Evolutionary conservation across 2,888 invertebrate genomes (phyloP).

Genomic region (Tanypteryx hageni): DNA sequence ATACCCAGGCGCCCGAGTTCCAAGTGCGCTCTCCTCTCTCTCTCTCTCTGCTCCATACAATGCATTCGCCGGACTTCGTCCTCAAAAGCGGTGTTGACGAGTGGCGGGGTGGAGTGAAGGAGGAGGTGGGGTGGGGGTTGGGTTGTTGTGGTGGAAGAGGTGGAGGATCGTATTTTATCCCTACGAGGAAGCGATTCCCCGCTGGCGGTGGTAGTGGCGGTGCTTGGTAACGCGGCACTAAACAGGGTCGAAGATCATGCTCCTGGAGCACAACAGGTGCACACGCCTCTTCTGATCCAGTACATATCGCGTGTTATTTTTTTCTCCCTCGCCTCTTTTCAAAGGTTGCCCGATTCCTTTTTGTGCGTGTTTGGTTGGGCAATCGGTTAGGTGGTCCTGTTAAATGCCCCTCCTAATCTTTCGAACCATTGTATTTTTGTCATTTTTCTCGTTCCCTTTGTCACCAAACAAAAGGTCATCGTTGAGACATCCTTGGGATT

Average conservation of each 20-base stretch:
- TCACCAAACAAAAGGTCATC: neutral
- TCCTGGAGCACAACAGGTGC: constrained; percentile 50
- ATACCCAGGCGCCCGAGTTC: neutral
- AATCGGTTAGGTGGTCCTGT: no score
- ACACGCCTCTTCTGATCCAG: neutral
- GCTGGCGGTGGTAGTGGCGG: neutral
- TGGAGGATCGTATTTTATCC: neutral
- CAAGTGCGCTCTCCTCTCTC: neutral
- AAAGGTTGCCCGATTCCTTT: no score
- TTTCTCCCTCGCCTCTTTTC: neutral
- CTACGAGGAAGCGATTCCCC: neutral
- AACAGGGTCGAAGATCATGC: constrained; percentile 53
- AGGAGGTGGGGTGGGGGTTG: no score
- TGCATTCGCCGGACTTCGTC: constrained; percentile 61
- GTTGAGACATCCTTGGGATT: no score
- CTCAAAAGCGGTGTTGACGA: constrained; percentile 1
- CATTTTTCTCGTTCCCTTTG: neutral
- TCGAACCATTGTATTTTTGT: neutral
- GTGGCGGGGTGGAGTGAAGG: neutral
- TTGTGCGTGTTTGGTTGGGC: no score
- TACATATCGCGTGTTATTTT: neutral
- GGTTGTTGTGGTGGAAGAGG: neutral
- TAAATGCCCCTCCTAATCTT: no score
- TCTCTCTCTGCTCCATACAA: constrained; percentile 29
- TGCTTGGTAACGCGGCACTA: constrained; percentile 49